A percentile compares a stretch with the other conserved stretches of the same genome.
Evolutionary conservation across 2,797 vertebrate genomes (phyloP).

Genomic region (Psittacula derbiana): DNA sequence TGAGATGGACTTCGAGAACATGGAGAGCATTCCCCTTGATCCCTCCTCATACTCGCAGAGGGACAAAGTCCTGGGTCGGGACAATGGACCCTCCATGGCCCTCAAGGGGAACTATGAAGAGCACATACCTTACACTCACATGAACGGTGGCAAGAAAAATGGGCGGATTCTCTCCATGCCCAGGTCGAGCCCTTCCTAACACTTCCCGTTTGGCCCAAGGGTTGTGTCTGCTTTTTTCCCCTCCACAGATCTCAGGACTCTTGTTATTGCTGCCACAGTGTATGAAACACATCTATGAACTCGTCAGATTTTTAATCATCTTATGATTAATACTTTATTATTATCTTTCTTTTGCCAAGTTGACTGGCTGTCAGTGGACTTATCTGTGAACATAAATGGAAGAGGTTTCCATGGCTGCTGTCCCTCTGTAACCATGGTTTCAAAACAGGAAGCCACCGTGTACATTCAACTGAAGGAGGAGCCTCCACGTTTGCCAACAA

Average conservation of each 20-base stretch:
- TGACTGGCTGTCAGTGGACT: constrained; percentile 46
- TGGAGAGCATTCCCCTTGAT: constrained; percentile 97
- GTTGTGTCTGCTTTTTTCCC: constrained; percentile 61
- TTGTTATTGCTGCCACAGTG: constrained; percentile 77
- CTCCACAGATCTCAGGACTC: constrained; percentile 91
- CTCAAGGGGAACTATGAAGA: constrained; percentile 92
- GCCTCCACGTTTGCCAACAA: constrained; percentile 4
- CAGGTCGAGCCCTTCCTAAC: constrained; percentile 94
- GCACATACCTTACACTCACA: constrained; percentile 94
- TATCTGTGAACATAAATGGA: constrained; percentile 71
- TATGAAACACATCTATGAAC: constrained; percentile 67
- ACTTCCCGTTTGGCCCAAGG: constrained; percentile 59
- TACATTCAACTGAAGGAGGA: constrained; percentile 43
- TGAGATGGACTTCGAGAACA: constrained; percentile 97
- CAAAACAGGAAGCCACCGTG: constrained; percentile 80
- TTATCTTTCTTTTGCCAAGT: constrained; percentile 55
- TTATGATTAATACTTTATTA: constrained; percentile 66
- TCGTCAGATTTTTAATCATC: constrained; percentile 67
- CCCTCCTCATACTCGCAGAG: constrained; percentile 88
- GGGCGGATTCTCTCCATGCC: constrained; percentile 92
- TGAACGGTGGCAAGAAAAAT: constrained; percentile 99
- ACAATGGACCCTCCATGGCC: constrained; percentile 85
- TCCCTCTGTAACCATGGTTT: constrained; percentile 55
- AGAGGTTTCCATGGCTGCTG: constrained; percentile 55
- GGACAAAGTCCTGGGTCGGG: constrained; percentile 85